A percentile compares a stretch with the other conserved stretches of the same genome.
phyloP scores from a whole-genome alignment of 2,113 vertebrate species.

The Regulus satrapa region DNA sequence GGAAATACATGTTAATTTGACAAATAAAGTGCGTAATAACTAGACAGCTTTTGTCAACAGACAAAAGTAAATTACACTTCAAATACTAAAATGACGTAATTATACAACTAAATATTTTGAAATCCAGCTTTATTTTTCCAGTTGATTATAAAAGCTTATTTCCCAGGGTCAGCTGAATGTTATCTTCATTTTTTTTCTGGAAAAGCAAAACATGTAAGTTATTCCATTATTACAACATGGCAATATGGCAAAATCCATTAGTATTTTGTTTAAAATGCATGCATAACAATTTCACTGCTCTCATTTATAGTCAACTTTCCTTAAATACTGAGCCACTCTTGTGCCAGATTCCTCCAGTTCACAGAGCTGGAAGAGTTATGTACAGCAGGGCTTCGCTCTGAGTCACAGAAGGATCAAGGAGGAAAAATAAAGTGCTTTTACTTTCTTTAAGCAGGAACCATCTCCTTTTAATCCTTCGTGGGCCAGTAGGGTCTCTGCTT shows the following conservation, averaged over 20 bases:
- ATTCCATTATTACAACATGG: background rate
- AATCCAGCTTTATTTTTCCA: slow-evolving; percentile 30
- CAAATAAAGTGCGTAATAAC: background rate
- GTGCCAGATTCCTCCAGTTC: background rate
- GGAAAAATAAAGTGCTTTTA: background rate
- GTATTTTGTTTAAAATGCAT: background rate
- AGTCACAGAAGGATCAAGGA: background rate
- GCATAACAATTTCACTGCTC: background rate
- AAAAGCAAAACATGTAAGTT: background rate
- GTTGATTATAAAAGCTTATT: slow-evolving; percentile 60
- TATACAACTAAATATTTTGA: background rate
- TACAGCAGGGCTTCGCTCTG: background rate
- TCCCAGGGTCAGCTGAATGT: background rate
- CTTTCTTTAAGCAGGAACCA: background rate
- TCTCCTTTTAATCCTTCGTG: background rate
- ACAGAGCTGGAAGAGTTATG: background rate
- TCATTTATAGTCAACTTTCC: background rate
- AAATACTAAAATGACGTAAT: background rate
- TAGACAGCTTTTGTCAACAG: background rate
- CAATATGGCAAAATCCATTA: background rate
- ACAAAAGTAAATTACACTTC: background rate
- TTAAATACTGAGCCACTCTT: background rate
- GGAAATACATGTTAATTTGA: background rate
- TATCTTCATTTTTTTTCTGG: background rate
- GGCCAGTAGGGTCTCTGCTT: background rate